These are phyloP conservation scores for Yponomeuta evonymella DNA, from an alignment of 2,888 invertebrate species.

Conservation along the genomic window DNA sequence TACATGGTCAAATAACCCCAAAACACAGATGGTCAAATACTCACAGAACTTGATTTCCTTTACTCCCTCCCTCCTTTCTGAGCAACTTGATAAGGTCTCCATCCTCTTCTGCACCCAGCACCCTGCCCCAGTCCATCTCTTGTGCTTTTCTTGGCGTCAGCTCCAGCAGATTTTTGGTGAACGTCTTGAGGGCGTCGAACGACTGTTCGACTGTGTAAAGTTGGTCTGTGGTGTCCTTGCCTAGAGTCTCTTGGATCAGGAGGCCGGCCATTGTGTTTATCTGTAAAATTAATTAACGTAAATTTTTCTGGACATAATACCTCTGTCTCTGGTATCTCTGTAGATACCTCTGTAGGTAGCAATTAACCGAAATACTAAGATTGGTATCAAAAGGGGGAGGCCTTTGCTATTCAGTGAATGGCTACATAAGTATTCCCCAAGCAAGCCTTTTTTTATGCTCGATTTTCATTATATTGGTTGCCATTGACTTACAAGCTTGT, in stretches of 20 bases:
- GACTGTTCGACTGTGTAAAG: slow-evolving; percentile 55
- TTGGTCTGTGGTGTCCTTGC: slow-evolving; percentile 53
- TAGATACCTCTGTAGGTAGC: no score
- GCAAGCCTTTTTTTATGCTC: no score
- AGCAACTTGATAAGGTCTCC: slow-evolving; percentile 45
- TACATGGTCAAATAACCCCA: no score
- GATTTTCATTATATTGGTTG: no score
- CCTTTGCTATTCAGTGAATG: no score
- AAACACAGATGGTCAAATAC: slow-evolving; percentile 23
- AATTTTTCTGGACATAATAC: no score
- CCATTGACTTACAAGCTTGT: no score
- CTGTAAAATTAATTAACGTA: slow-evolving; percentile 32
- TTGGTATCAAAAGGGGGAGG: no score
- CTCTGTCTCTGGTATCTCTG: no score
- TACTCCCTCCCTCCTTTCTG: slow-evolving; percentile 33
- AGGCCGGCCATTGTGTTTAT: slow-evolving; percentile 66
- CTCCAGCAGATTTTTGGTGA: slow-evolving; percentile 38
- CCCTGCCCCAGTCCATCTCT: slow-evolving; percentile 40
- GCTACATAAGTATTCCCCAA: no score
- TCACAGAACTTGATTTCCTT: slow-evolving; percentile 62
- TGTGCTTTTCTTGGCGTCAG: slow-evolving; percentile 31
- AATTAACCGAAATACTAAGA: no score
- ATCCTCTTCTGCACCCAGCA: slow-evolving; percentile 41
- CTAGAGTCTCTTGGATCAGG: slow-evolving; percentile 59
- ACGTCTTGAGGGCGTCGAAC: slow-evolving; percentile 49